These are phyloP conservation scores for Lymantria dispar DNA, from an alignment of 2,888 invertebrate species.

Conservation along the genomic window DNA sequence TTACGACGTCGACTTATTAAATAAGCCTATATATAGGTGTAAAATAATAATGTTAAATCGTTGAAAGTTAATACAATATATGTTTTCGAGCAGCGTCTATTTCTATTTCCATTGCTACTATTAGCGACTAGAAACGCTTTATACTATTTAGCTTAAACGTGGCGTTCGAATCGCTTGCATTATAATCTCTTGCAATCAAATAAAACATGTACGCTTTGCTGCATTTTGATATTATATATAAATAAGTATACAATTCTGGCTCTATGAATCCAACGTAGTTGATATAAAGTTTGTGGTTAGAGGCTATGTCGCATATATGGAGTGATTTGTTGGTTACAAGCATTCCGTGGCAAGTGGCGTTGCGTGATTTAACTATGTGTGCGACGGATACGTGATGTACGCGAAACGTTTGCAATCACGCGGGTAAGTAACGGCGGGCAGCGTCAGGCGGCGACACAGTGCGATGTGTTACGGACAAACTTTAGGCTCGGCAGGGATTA, in stretches of 20 bases:
- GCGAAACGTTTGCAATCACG: constrained; percentile 17
- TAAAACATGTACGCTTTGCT: constrained; percentile 42
- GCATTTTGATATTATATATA: constrained; percentile 31
- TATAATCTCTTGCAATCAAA: constrained; percentile 43
- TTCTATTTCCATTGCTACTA: constrained; percentile 26
- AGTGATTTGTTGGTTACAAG: constrained; percentile 41
- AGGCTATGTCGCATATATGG: constrained; percentile 43
- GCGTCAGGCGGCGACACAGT: constrained; percentile 26
- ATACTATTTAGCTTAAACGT: constrained; percentile 12
- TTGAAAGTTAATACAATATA: constrained; percentile 32
- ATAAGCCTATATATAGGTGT: constrained; percentile 48
- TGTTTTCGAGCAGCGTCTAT: constrained; percentile 37
- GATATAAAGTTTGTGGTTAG: constrained; percentile 38
- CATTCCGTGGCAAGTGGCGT: constrained; percentile 47
- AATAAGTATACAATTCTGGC: constrained; percentile 28
- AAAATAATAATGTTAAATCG: constrained; percentile 35
- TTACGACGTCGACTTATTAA: constrained; percentile 50
- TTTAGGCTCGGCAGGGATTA: constrained; percentile 78
- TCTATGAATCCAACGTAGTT: constrained; percentile 33
- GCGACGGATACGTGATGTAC: background rate
- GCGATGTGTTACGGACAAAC: constrained; percentile 66
- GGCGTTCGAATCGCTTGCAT: constrained; percentile 28
- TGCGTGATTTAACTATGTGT: background rate
- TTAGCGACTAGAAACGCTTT: constrained; percentile 33
- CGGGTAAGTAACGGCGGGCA: constrained; percentile 26